Evolutionary conservation across 2,797 vertebrate species (phyloP).

Genomic region (Acrossocheilus wenchowensis): DNA sequence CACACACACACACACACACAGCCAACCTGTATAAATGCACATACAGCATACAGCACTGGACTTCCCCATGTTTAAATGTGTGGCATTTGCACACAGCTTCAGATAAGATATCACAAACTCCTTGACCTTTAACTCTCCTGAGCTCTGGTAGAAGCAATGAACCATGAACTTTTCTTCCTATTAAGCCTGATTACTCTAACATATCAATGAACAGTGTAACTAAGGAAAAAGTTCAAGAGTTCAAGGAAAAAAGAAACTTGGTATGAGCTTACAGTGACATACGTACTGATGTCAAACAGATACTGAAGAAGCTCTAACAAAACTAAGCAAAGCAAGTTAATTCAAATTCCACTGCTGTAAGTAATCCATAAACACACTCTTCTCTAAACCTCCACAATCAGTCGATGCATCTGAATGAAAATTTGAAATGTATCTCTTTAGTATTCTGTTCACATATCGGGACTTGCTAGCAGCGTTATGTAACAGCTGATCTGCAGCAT

Average conservation of each 20-base stretch:
- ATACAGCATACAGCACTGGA: neutral
- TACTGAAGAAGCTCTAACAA: neutral
- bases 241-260: neutral
- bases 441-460: conserved; percentile 25
- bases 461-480: neutral
- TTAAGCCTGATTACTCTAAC: neutral
- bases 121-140: conserved; percentile 54
- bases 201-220: neutral
- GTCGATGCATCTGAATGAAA: neutral
- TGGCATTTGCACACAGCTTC: conserved; percentile 40
- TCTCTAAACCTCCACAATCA: neutral
- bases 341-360: neutral
- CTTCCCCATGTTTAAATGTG: conserved; percentile 7
- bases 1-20: no score
- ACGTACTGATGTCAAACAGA: neutral
- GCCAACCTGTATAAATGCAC: neutral
- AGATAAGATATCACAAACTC: conserved; percentile 52
- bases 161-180: conserved; percentile 47
- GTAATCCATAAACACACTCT: neutral
- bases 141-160: conserved; percentile 39
- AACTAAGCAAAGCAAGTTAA: neutral
- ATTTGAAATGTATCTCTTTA: neutral
- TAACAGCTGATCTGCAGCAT: conserved; percentile 29
- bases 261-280: neutral
- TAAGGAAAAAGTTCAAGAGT: neutral